phyloP scores from a whole-genome alignment of 2,888 invertebrate genomes.

The Melipona bicolor region DNA sequence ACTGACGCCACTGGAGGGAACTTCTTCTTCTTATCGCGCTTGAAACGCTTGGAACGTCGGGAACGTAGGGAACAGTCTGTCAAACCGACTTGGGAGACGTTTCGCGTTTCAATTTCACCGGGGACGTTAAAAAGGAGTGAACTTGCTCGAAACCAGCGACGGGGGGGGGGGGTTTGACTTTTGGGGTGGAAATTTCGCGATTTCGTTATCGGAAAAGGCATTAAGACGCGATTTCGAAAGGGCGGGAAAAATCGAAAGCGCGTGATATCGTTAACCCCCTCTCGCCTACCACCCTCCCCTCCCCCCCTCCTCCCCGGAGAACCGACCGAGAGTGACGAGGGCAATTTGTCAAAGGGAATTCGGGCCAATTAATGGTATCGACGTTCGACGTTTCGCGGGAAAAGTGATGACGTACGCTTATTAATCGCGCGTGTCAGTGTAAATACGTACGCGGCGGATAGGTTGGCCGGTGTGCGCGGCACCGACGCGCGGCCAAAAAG shows the following conservation, averaged over 20 bases:
- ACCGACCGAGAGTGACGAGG: not conserved
- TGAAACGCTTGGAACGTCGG: not conserved
- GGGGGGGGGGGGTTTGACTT: not conserved
- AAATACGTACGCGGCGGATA: constrained; percentile 5
- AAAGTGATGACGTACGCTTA: constrained; percentile 27
- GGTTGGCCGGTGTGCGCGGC: too few species aligned
- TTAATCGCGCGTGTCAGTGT: constrained; percentile 25
- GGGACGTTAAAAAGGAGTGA: too few species aligned
- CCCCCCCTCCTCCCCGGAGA: too few species aligned
- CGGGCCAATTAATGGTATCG: constrained; percentile 22
- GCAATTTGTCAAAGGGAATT: constrained; percentile 25
- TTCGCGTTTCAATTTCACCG: not conserved
- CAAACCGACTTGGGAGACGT: not conserved
- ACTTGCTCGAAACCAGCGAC: too few species aligned
- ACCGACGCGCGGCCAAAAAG: constrained; percentile 9
- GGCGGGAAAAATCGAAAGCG: too few species aligned
- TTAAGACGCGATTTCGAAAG: not conserved
- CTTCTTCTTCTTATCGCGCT: not conserved
- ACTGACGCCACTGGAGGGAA: not conserved
- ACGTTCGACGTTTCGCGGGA: constrained; percentile 15
- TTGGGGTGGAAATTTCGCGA: not conserved
- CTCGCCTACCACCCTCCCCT: too few species aligned
- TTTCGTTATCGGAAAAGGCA: not conserved
- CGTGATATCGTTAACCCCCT: not conserved
- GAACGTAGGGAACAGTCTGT: not conserved